Evolutionary conservation across 1,140 invertebrate species (phyloP).

Genomic region (Brachionus sp.): DNA sequence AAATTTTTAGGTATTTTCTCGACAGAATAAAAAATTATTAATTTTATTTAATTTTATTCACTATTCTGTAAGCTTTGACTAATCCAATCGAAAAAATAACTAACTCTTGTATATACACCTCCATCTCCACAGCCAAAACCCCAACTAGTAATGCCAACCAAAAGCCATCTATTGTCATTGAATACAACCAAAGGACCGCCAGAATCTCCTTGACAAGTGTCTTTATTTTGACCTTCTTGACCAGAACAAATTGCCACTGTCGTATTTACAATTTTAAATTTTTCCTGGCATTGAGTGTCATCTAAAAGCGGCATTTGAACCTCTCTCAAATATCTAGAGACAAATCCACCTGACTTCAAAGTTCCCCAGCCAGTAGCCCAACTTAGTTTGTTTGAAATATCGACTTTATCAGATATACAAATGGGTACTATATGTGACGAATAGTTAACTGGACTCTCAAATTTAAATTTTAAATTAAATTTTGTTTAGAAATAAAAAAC

Average conservation of each 20-base stretch:
- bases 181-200: constrained; percentile 39
- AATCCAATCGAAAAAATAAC: constrained; percentile 38
- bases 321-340: constrained; percentile 32
- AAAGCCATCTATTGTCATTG: not conserved
- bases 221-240: not conserved
- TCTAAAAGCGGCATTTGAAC: constrained; percentile 29
- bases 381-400: not conserved
- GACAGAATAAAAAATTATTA: not conserved
- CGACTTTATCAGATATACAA: not conserved
- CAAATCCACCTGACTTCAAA: not conserved
- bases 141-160: constrained; percentile 38
- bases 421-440: not conserved
- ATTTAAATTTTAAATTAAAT: not conserved
- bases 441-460: not conserved
- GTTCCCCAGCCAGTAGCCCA: constrained; percentile 45
- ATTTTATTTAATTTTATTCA: not conserved
- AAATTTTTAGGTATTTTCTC: not conserved
- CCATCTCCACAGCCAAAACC: constrained; percentile 45
- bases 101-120: constrained; percentile 44
- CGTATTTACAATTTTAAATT: constrained; percentile 37
- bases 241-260: constrained; percentile 1
- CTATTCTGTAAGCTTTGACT: not conserved
- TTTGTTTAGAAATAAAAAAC: not conserved
- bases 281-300: constrained; percentile 1
- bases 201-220: constrained; percentile 46